Evolutionary conservation across 2,797 vertebrate genomes (phyloP), one percentile per base, ranked within the genome.

Genomic region (Parauchenoglanis punctatus): DNA sequence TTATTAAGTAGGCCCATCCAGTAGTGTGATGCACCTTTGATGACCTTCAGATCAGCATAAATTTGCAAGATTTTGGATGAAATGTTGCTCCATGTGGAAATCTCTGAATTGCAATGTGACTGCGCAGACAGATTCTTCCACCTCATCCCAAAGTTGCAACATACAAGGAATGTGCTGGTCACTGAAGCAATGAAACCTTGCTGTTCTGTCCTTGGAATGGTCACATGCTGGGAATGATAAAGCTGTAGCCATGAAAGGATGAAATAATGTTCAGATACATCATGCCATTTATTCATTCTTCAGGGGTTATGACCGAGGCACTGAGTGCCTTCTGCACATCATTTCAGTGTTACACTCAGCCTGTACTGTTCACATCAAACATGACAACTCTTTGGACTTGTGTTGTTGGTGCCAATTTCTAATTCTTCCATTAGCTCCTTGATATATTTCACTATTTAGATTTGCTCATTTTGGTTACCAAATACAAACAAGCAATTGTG

Each of bases 171-270:
- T 31, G 8, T 56, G 10, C 49, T 31, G 52, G 75, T 31, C 52
- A 78, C n/a, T 31, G 28, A 28, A 56, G 56, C 28, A 80, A 15
- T 46, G 31, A 40, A 59, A 61, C 4, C 23, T 40, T 61, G 31
- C 35, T 61, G 56, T 81, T 31, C 25, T 61, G 35, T 25, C 44
- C 56, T 58, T 59, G 31, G 35, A 81, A 81, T 7, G 20, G 11
- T 25, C 58, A 81, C 59, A 65, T 82, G 54, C 28, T 59, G 28
- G 15, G 59, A 58, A 78, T 78, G 73, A 76, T 76, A 11, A 54
- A 78, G 56, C n/a, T 56, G 54, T 56, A 20, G 31, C 25, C 46
- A 49, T 18, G n/a, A 77, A 54, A 6, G n/a, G 75, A 54, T 52
- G 75, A 49, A 77, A 31, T 54, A 77, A 77, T 77, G 4, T 59